Base-by-base conservation (phyloP, 2,888 invertebrate species). In the Stenichneumon culpator region DNA sequence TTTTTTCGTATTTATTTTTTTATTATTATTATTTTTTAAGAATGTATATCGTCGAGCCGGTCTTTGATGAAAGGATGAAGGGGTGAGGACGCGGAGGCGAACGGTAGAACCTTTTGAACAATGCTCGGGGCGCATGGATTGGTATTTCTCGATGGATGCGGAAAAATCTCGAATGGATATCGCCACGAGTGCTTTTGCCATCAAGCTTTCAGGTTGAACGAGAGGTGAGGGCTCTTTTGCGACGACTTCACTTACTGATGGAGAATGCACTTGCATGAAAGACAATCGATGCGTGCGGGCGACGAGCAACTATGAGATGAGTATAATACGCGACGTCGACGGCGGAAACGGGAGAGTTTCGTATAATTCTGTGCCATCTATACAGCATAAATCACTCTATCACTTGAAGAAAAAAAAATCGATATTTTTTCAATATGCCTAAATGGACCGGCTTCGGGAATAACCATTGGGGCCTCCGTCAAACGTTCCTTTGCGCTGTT, bases 351-450 rank as follows among this genome's bases (percentile, higher is more conserved):
- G 22, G 22, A n/a, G 22, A n/a, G 44, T 25, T 22, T 22, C 11
- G 25, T 52, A 65, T 54, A 65, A 36, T 50, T 82, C 60, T 28
- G 50, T 47, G 44, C 28, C 44, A 9, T 54, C 67, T 67, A 65
- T 50, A 39, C 52, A 54, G 54, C 16, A 36, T 52, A 67, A 77
- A 54, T 77, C 77, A 52, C 82, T 87, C 89, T 88, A 89, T 90
- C 89, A 89, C 90, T 90, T 88, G 44, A 47, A 16, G 44, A 16
- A 47, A 89, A 88, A 86, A 85, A 84, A 90, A 91, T 92, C 91
- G 89, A 92, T 91, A 92, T 89, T 91, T 77, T 67, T 92, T 90
- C 91, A 91, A 92, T 92, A 91, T 89, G 82, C 84, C 87, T 87
- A 90, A 92, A 91, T 90, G 92, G 90, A 89, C 82, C 70, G 80